phyloP scores from a whole-genome alignment of 2,797 vertebrate species.

The Phataginus tricuspis region DNA sequence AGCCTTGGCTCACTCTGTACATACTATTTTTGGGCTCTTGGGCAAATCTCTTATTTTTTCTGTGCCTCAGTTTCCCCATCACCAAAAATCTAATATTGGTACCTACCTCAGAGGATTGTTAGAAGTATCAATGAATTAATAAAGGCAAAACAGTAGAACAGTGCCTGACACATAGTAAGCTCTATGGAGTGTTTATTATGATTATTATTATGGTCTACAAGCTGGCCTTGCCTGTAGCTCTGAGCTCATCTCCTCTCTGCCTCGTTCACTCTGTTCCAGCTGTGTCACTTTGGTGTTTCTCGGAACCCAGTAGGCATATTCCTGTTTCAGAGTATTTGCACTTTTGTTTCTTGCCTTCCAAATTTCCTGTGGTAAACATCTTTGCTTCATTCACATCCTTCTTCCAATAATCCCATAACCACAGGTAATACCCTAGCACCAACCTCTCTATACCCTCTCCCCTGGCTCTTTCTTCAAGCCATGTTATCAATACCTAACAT shows the following conservation, averaged over 20 bases:
- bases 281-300: background rate
- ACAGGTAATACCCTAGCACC: background rate
- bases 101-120: background rate
- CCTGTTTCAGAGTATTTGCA: background rate
- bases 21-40: background rate
- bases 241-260: background rate
- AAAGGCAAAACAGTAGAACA: background rate
- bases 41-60: background rate
- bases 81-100: background rate
- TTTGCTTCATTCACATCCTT: background rate
- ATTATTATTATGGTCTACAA: background rate
- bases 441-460: background rate
- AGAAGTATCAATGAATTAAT: background rate
- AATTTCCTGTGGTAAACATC: background rate
- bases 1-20: background rate
- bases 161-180: background rate
- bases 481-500: background rate
- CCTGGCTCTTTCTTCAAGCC: background rate
- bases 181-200: background rate
- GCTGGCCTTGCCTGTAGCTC: background rate
- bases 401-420: background rate
- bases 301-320: background rate
- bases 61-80: background rate
- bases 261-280: background rate
- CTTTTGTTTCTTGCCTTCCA: background rate